Base-by-base conservation (phyloP, 2,888 invertebrate genomes). In the Mesorhabditis belari region DNA sequence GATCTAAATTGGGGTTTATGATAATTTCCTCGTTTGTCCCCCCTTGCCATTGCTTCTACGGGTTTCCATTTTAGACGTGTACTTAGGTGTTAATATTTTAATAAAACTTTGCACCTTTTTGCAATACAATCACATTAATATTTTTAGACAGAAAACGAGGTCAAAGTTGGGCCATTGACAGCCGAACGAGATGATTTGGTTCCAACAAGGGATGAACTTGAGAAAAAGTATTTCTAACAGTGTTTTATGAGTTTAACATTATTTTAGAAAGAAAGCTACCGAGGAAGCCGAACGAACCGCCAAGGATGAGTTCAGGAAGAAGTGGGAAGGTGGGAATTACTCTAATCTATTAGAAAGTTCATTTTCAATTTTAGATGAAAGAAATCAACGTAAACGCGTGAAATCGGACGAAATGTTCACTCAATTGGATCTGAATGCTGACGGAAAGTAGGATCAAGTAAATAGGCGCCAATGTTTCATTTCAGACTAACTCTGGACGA, bases 361-460 rank as follows among this genome's bases (percentile, higher is more conserved):
- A 24, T 55, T 55, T 27, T 44, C 21, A 2, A 23, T 44, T 24
- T 57, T 9, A 25, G 12, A 23, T 58, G 26, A 24, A 52, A 52
- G n/a, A 35, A 35, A 35, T 35, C 12, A 17, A 21, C 9, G 19
- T 9, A 17, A 21, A 19, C 51, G 51, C 51, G n/a, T 9, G 25
- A 17, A 73, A 49, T 73, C 73, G n/a, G 35, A 58, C 19, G 50
- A 60, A n/a, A 87, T 88, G 52, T 95, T 94, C 81, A 84, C 83
- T 29, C 86, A 86, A 73, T 86, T 89, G 77, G 94, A 94, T 83
- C 86, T 87, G 0, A 89, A 95, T 83, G 84, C 85, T 65, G 90
- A 92, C 84, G 88, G 87, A 54, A 78, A 81, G 83, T 23, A 83
- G 84, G 65, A 35, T 17, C n/a, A 1, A 35, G 12, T 35, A 17